Percentiles rank a stretch among this genome's conserved stretches.
phyloP scores from a whole-genome alignment of 2,888 invertebrate species.

The Rhingia campestris region DNA sequence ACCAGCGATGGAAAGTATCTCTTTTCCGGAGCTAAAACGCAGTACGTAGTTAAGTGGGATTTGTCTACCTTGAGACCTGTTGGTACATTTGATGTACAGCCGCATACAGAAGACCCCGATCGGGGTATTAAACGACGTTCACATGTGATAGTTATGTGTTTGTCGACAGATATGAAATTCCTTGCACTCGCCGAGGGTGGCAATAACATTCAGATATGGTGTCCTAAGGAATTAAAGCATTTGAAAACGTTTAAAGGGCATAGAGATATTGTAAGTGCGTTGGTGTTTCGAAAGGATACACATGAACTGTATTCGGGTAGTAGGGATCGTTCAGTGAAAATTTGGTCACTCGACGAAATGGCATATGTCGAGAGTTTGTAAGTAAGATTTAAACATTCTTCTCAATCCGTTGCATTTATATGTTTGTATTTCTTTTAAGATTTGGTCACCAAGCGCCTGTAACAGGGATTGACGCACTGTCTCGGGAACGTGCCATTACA shows the following conservation, averaged over 20 bases:
- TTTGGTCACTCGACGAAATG: slow-evolving; percentile 98
- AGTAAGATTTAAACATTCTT: slow-evolving; percentile 66
- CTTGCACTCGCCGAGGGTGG: slow-evolving; percentile 89
- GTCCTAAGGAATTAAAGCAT: slow-evolving; percentile 89
- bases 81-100: slow-evolving; percentile 82
- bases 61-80: slow-evolving; percentile 86
- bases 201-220: slow-evolving; percentile 91
- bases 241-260: slow-evolving; percentile 92
- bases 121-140: slow-evolving; percentile 78
- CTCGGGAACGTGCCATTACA: slow-evolving; percentile 93
- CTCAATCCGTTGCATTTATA: neutral
- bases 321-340: slow-evolving; percentile 92
- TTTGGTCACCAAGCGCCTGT: slow-evolving; percentile 95
- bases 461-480: slow-evolving; percentile 93
- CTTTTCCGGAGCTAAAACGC: slow-evolving; percentile 94
- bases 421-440: slow-evolving; percentile 75
- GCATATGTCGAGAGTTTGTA: slow-evolving; percentile 96
- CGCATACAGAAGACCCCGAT: slow-evolving; percentile 82
- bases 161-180: slow-evolving; percentile 92
- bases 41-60: slow-evolving; percentile 93
- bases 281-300: slow-evolving; percentile 92
- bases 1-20: slow-evolving; percentile 88
- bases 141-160: slow-evolving; percentile 86
- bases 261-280: slow-evolving; percentile 88
- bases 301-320: slow-evolving; percentile 93